Evolutionary conservation across 2,113 vertebrate species (phyloP).

Genomic region (Larimichthys polyactis): DNA sequence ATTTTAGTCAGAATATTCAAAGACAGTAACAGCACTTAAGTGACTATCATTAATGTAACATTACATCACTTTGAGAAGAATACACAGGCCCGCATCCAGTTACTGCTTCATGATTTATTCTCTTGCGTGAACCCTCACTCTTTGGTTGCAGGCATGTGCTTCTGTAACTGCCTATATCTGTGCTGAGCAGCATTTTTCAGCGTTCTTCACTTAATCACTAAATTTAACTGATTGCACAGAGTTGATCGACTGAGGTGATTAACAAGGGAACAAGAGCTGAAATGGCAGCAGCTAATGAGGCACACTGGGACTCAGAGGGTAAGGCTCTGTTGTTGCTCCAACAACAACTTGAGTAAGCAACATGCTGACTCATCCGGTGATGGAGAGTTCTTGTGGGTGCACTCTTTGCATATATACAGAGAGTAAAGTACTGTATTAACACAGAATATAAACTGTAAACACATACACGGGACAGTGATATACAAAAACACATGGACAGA

Average conservation of each 20-base stretch:
- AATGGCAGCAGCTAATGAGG: slow-evolving; percentile 86
- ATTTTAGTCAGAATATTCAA: neutral
- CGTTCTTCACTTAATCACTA: slow-evolving; percentile 66
- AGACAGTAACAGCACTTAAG: neutral
- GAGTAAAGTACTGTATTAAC: neutral
- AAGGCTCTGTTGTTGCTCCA: slow-evolving; percentile 69
- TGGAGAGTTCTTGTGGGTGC: slow-evolving; percentile 24
- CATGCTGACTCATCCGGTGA: slow-evolving; percentile 72
- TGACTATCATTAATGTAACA: neutral
- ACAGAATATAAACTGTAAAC: neutral
- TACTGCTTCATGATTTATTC: slow-evolving; percentile 2
- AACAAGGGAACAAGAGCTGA: slow-evolving; percentile 77
- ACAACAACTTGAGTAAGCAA: slow-evolving; percentile 79
- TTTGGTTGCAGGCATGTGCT: neutral
- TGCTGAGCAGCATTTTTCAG: slow-evolving; percentile 45
- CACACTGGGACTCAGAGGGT: slow-evolving; percentile 79
- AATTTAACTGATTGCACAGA: slow-evolving; percentile 71
- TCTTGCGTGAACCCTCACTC: neutral
- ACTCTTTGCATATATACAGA: slow-evolving; percentile 33
- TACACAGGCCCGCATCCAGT: neutral
- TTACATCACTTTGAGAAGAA: neutral
- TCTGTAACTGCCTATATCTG: slow-evolving; percentile 16
- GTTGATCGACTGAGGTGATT: slow-evolving; percentile 84
- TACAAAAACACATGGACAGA: neutral
- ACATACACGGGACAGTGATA: neutral